Evolutionary conservation across 2,113 vertebrate species (phyloP).

Genomic region (Prunella fulvescens): DNA sequence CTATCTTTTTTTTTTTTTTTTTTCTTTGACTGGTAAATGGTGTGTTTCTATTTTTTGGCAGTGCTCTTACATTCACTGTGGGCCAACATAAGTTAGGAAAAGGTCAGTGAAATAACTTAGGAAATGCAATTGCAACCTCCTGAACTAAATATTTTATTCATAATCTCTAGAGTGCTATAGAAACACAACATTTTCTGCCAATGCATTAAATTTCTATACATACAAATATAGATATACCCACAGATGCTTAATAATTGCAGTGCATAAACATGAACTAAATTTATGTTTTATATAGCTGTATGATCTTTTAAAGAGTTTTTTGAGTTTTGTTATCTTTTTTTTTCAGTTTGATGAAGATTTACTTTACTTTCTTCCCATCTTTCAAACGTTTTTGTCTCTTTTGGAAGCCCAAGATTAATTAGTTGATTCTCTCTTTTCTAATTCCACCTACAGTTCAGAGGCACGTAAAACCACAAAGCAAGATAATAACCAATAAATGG

Average conservation of each 20-base stretch:
- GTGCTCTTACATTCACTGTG: background rate
- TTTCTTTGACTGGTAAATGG: background rate
- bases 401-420: slow-evolving; percentile 66
- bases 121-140: background rate
- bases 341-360: slow-evolving; percentile 24
- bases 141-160: slow-evolving; percentile 37
- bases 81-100: background rate
- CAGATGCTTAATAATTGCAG: background rate
- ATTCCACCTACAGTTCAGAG: slow-evolving; percentile 64
- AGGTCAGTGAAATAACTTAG: slow-evolving; percentile 22
- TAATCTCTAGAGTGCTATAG: background rate
- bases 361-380: background rate
- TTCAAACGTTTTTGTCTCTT: slow-evolving; percentile 39
- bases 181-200: slow-evolving; percentile 12
- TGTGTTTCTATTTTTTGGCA: background rate
- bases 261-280: background rate
- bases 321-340: background rate
- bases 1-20: background rate
- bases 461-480: slow-evolving; percentile 64
- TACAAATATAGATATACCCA: background rate
- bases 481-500: slow-evolving; percentile 70
- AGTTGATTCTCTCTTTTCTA: slow-evolving; percentile 58
- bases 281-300: background rate
- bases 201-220: background rate
- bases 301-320: background rate